Percentiles rank a stretch among this genome's conserved stretches.
phyloP scores from a whole-genome alignment of 2,888 invertebrate species.

The Mylabris sibirica region DNA sequence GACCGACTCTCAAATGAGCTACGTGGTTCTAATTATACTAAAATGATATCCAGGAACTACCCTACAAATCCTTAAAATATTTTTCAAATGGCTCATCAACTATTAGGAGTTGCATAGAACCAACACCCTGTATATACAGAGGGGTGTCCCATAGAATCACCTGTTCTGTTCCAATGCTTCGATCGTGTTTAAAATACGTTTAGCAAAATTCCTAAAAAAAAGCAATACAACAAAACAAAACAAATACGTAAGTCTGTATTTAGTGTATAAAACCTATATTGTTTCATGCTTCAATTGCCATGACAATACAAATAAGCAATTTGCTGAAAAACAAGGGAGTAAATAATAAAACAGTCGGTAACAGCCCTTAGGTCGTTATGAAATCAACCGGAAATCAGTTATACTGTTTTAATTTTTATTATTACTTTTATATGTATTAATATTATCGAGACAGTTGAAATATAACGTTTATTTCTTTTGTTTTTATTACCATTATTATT shows the following conservation, averaged over 20 bases:
- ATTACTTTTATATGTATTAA: not conserved
- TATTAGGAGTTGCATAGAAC: too few species aligned
- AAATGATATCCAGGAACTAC: too few species aligned
- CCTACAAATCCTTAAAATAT: too few species aligned
- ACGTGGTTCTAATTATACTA: too few species aligned
- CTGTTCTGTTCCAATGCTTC: not conserved
- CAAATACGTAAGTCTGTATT: not conserved
- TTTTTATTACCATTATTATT: not conserved
- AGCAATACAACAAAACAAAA: too few species aligned
- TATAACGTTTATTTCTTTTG: not conserved
- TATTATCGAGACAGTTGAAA: not conserved
- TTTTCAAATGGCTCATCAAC: too few species aligned
- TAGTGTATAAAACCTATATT: not conserved
- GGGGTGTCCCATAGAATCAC: not conserved
- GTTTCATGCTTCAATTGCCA: constrained; percentile 8
- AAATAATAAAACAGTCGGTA: not conserved
- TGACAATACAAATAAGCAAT: constrained; percentile 4
- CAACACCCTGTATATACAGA: not conserved
- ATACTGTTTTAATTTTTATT: not conserved
- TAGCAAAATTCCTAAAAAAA: not conserved
- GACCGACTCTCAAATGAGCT: too few species aligned
- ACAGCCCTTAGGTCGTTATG: not conserved
- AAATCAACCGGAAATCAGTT: not conserved
- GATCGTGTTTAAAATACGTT: too few species aligned
- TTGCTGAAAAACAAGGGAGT: not conserved